Evolutionary conservation across 2,113 vertebrate species (phyloP).

Genomic region (Urocynchramus pylzowi): DNA sequence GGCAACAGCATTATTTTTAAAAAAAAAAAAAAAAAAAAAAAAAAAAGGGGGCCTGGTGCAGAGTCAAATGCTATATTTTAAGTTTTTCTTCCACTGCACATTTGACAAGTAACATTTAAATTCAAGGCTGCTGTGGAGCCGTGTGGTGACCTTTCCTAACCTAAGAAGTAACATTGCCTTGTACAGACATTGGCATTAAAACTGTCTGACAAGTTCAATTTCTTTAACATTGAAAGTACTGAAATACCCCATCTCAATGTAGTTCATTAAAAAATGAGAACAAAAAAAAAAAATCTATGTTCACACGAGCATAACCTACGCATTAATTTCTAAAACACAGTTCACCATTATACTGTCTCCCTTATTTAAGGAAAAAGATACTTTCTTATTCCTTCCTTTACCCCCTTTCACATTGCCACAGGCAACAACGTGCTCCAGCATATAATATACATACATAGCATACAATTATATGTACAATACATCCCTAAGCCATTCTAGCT

Average conservation of each 20-base stretch:
- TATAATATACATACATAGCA: neutral
- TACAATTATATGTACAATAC: neutral
- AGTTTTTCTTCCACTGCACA: neutral
- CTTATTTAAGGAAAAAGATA: neutral
- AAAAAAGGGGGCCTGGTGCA: rapidly evolving
- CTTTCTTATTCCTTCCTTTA: neutral
- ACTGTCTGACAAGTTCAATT: neutral
- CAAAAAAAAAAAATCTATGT: neutral
- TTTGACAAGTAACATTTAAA: neutral
- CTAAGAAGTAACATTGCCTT: neutral
- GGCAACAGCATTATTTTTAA: neutral
- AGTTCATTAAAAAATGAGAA: neutral
- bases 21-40: neutral
- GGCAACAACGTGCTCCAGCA: neutral
- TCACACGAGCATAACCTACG: neutral
- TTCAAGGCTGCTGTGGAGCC: neutral
- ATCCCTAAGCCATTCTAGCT: neutral
- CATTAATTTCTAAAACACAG: neutral
- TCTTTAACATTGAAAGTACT: neutral
- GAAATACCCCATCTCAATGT: neutral
- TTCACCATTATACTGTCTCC: neutral
- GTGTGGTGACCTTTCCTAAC: neutral
- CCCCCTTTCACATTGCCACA: neutral
- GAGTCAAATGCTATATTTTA: neutral
- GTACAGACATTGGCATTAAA: neutral